phyloP scores from a whole-genome alignment of 92 coral and sea anemone species.

The Scolanthus callimorphus region DNA sequence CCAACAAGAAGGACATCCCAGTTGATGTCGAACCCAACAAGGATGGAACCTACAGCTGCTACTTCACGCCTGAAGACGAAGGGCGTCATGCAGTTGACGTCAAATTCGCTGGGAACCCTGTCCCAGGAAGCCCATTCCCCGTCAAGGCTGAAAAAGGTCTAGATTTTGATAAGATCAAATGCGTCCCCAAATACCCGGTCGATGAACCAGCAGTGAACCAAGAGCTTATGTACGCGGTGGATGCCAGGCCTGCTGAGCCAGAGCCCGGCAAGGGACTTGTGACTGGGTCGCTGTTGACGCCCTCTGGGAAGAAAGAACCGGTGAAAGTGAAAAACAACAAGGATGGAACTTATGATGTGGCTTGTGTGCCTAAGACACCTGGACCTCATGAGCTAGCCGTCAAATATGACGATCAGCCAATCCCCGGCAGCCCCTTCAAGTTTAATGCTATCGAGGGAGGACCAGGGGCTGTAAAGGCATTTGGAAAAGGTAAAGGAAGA shows the following conservation, averaged over 20 bases:
- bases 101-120: slow-evolving; percentile 79
- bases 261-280: slow-evolving; percentile 67
- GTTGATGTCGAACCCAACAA: slow-evolving; percentile 83
- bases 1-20: slow-evolving; percentile 83
- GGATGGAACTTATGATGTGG: slow-evolving; percentile 90
- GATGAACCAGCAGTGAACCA: slow-evolving; percentile 87
- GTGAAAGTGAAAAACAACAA: slow-evolving; percentile 74
- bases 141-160: slow-evolving; percentile 72
- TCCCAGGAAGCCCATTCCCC: slow-evolving; percentile 92
- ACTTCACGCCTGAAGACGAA: slow-evolving; percentile 80
- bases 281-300: slow-evolving; percentile 72
- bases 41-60: slow-evolving; percentile 83
- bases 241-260: slow-evolving; percentile 76
- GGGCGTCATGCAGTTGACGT: slow-evolving; percentile 91
- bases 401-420: slow-evolving; percentile 80
- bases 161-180: slow-evolving; percentile 84
- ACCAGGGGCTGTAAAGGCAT: slow-evolving; percentile 89
- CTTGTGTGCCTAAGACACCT: slow-evolving; percentile 87
- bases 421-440: slow-evolving; percentile 92
- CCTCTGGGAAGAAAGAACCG: slow-evolving; percentile 86
- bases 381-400: slow-evolving; percentile 88
- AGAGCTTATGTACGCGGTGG: slow-evolving; percentile 87
- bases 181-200: slow-evolving; percentile 66
- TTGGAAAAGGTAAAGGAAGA: slow-evolving; percentile 90
- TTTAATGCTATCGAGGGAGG: slow-evolving; percentile 89